A percentile compares a stretch with the other conserved stretches of the same genome.
Evolutionary conservation across 2,888 invertebrate genomes (phyloP).

Genomic region (Phorcus lineatus): DNA sequence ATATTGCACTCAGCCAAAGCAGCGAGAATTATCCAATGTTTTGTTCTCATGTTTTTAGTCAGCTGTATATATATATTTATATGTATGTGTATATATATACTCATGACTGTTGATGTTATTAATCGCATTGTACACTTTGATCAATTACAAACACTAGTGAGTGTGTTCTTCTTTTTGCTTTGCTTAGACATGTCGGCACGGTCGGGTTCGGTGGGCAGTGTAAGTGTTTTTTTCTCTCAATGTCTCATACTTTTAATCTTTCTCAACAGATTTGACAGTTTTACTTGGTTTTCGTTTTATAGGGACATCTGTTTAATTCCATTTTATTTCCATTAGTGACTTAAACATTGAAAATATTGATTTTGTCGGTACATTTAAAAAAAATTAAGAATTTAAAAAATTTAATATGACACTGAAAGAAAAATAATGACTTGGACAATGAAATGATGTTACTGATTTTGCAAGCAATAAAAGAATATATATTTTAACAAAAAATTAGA

Average conservation of each 20-base stretch:
- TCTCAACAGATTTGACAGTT: not conserved
- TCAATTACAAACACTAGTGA: slow-evolving; percentile 11
- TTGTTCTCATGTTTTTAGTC: too few relatives aligned
- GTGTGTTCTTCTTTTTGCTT: slow-evolving; percentile 27
- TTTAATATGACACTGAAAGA: too few relatives aligned
- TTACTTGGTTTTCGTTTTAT: not conserved
- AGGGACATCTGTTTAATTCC: not conserved
- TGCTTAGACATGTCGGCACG: slow-evolving; percentile 36
- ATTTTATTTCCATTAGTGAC: not conserved
- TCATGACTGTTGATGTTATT: not conserved
- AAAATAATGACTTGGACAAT: too few relatives aligned
- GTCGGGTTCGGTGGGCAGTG: slow-evolving; percentile 35
- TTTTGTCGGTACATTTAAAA: not conserved
- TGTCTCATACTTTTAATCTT: not conserved
- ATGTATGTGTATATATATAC: not conserved
- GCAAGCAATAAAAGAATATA: too few relatives aligned
- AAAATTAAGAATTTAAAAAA: too few relatives aligned
- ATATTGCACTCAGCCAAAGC: too few relatives aligned
- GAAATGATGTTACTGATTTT: too few relatives aligned
- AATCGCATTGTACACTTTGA: not conserved
- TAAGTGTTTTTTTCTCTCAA: slow-evolving; percentile 24
- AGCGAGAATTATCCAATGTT: too few relatives aligned
- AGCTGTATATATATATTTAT: too few relatives aligned
- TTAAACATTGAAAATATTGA: too few relatives aligned
- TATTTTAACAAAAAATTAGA: too few relatives aligned